Evolutionary conservation across 2,888 invertebrate species (phyloP), one percentile per base, ranked within the genome.

Genomic region (Drosophila parthenogenetica): DNA sequence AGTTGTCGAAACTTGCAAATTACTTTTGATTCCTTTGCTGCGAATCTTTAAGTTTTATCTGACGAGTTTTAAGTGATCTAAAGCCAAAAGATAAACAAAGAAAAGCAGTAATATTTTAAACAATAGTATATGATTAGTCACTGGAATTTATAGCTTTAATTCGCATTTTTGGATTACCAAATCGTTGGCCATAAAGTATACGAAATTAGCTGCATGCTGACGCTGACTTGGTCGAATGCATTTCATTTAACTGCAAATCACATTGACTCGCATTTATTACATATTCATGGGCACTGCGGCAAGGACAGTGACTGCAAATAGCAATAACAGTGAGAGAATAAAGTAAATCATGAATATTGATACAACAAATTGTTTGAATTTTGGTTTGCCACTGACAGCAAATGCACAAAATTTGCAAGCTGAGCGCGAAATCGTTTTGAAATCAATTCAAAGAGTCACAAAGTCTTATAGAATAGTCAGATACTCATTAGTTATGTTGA

Each of bases 301-400:
- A 51, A 42, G 17, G 40, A 8, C 57, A 63, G 32, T 29, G 25
- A 39, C 35, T 35, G 35, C 35, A 13, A 25, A 40, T 14, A 13
- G 32, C 59, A 59, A 7, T 5, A 17, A 42, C 49, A 49, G n/a
- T 16, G 45, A 25, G 14, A 48, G 29, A 13, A 37, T 63, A 46
- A 17, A 17, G 19, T 14, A 62, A 61, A 66, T 77, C 86, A 85
- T 83, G 88, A 87, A 83, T 87, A 83, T 83, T 87, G 74, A 85
- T 79, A 79, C 70, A 70, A 74, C 79, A 69, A 87, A 87, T 85
- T 77, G 77, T 77, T 74, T 79, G 79, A 50, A 64, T 65, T 77
- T 64, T 16, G 67, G 65, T 72, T 77, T 69, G 22, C 16, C 54
- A 43, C 43, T 64, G 71, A 59, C 64, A 61, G 60, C 61, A 69